Percentiles rank a stretch among this genome's conserved stretches.
phyloP scores from a whole-genome alignment of 2,888 invertebrate genomes.

The Amphipoea oculea region DNA sequence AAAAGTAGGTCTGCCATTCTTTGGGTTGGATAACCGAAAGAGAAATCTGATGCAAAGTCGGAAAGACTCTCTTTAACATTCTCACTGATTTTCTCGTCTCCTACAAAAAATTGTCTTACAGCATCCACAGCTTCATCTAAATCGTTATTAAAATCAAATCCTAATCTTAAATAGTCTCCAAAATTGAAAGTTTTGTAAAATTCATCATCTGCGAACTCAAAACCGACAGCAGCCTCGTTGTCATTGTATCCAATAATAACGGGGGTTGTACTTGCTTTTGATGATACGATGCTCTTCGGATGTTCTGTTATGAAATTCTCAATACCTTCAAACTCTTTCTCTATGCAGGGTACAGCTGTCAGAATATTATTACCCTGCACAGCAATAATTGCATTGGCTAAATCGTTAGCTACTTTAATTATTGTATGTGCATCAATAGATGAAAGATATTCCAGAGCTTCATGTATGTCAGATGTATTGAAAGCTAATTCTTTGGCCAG shows the following conservation, averaged over 20 bases:
- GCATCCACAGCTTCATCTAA: slow-evolving; percentile 20
- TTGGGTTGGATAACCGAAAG: slow-evolving; percentile 42
- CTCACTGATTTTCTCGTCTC: slow-evolving; percentile 42
- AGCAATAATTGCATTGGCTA: background rate
- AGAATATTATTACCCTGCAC: background rate
- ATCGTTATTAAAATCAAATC: slow-evolving; percentile 34
- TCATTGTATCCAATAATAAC: slow-evolving; percentile 50
- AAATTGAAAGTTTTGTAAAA: slow-evolving; percentile 17
- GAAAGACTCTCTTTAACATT: slow-evolving; percentile 17
- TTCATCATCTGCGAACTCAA: background rate
- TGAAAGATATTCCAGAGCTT: slow-evolving; percentile 46
- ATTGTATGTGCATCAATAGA: slow-evolving; percentile 32
- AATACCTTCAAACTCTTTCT: slow-evolving; percentile 41
- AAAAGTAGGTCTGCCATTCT: slow-evolving; percentile 28
- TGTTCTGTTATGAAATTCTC: slow-evolving; percentile 50
- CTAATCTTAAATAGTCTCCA: background rate
- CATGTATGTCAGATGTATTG: slow-evolving; percentile 37
- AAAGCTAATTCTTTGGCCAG: slow-evolving; percentile 38
- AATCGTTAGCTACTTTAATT: slow-evolving; percentile 14
- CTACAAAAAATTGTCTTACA: slow-evolving; percentile 46
- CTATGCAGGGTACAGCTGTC: slow-evolving; percentile 31
- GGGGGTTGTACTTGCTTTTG: slow-evolving; percentile 29
- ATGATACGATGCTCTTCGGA: slow-evolving; percentile 26
- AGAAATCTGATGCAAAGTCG: slow-evolving; percentile 35
- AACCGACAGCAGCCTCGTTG: slow-evolving; percentile 26